Conservation (phyloP, 1,140 invertebrate genomes). For the Epicauta chinensis region DNA sequence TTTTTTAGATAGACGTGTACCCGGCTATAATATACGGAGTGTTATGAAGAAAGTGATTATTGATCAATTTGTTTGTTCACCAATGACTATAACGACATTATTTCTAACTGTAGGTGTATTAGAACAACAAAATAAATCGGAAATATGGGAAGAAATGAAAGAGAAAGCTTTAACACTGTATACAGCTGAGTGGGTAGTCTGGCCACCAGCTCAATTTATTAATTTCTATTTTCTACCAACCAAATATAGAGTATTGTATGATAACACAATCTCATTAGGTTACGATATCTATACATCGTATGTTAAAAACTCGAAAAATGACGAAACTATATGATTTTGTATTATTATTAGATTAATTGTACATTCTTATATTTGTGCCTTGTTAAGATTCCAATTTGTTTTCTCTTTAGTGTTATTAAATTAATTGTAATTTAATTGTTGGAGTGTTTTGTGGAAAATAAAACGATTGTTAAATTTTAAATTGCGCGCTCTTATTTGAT, state of each 20-base stretch:
- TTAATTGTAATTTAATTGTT: too few species aligned
- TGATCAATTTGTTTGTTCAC: conserved; percentile 85
- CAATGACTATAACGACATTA: conserved; percentile 73
- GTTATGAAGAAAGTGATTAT: conserved; percentile 79
- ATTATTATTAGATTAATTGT: background rate
- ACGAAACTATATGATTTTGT: background rate
- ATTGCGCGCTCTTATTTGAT: background rate
- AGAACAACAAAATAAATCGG: conserved; percentile 55
- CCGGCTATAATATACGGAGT: conserved; percentile 60
- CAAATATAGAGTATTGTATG: conserved; percentile 80
- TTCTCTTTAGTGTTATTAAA: too few species aligned
- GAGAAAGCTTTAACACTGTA: conserved; percentile 76
- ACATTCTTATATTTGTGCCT: too few species aligned
- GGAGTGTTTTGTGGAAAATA: background rate
- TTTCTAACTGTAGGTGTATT: conserved; percentile 71
- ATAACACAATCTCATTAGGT: conserved; percentile 82
- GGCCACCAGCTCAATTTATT: conserved; percentile 76
- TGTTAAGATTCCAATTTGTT: too few species aligned
- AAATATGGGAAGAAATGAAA: conserved; percentile 66
- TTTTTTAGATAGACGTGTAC: conserved; percentile 60
- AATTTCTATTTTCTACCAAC: conserved; percentile 87
- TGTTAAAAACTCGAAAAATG: conserved; percentile 52
- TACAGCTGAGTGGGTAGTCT: conserved; percentile 74
- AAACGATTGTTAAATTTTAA: background rate
- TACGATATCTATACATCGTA: conserved; percentile 91